phyloP scores from a whole-genome alignment of 30 jellyfish, hydroid and myxozoan genomes.

The Catostylus mosaicus region DNA sequence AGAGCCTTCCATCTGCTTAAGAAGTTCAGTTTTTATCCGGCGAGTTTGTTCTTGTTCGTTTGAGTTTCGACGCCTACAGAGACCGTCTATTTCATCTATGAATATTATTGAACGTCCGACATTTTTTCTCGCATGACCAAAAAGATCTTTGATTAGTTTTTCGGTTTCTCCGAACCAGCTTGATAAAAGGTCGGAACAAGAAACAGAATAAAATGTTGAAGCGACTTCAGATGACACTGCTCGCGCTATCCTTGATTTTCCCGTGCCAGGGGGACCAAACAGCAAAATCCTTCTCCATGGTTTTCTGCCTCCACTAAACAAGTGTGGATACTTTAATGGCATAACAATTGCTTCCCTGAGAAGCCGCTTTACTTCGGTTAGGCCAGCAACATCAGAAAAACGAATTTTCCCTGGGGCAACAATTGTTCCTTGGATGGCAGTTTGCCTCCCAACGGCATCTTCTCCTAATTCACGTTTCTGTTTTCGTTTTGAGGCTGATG shows the following conservation, averaged over 20 bases:
- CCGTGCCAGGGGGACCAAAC: slow-evolving; percentile 99
- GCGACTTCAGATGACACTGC: slow-evolving; percentile 93
- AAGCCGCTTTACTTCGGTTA: slow-evolving; percentile 79
- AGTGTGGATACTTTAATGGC: slow-evolving; percentile 94
- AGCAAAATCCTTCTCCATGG: slow-evolving; percentile 94
- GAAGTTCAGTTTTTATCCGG: slow-evolving; percentile 89
- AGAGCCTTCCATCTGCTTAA: slow-evolving; percentile 93
- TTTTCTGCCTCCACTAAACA: slow-evolving; percentile 78
- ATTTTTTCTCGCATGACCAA: slow-evolving; percentile 75
- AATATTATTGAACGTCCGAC: slow-evolving; percentile 79
- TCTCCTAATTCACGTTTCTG: slow-evolving; percentile 13
- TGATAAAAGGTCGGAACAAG: slow-evolving; percentile 91
- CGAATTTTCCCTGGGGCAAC: slow-evolving; percentile 74
- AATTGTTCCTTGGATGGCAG: slow-evolving; percentile 79
- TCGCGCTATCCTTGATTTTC: slow-evolving; percentile 92
- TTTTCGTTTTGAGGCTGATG: slow-evolving; percentile 10
- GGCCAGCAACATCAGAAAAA: slow-evolving; percentile 93
- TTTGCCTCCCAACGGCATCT: slow-evolving; percentile 53
- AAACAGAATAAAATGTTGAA: slow-evolving; percentile 92
- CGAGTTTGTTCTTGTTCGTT: slow-evolving; percentile 94
- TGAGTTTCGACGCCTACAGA: slow-evolving; percentile 86
- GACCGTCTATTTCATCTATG: slow-evolving; percentile 97
- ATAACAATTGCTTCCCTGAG: slow-evolving; percentile 91
- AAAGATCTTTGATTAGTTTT: slow-evolving; percentile 88
- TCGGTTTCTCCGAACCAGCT: slow-evolving; percentile 99